Conservation (phyloP, 2,113 vertebrate species). For the Pseudopodoces humilis region DNA sequence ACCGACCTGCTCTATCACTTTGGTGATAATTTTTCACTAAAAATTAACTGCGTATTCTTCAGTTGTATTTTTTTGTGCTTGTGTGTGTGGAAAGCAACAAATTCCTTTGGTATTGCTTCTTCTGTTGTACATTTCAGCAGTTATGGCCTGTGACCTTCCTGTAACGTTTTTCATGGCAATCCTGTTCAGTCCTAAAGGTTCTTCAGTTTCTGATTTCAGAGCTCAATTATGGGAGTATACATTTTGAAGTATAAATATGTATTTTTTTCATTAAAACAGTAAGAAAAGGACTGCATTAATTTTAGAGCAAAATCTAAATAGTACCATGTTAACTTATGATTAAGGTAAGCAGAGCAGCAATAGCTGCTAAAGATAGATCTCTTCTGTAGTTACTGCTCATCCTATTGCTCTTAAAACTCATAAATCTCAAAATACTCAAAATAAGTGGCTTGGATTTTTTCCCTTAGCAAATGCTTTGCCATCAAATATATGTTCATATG, state of each 20-base stretch:
- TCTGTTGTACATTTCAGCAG: not conserved
- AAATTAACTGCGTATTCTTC: not conserved
- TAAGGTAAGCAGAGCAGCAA: not conserved
- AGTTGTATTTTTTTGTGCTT: not conserved
- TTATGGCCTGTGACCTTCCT: not conserved
- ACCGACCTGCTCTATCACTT: not conserved
- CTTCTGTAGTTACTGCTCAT: not conserved
- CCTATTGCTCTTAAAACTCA: not conserved
- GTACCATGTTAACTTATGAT: not conserved
- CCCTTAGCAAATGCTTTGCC: not conserved
- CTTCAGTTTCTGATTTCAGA: not conserved
- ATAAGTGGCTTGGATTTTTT: not conserved
- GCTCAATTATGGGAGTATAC: not conserved
- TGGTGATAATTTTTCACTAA: not conserved
- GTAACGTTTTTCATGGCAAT: not conserved
- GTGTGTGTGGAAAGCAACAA: not conserved
- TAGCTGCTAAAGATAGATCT: not conserved
- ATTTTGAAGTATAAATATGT: not conserved
- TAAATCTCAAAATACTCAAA: not conserved
- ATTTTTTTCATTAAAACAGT: not conserved
- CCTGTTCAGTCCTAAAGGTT: not conserved
- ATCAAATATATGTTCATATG: not conserved
- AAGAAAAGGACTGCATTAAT: not conserved
- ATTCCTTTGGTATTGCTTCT: not conserved
- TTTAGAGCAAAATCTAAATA: not conserved